Base-by-base conservation (phyloP, 2,113 vertebrate species). In the Hyaena hyaena region DNA sequence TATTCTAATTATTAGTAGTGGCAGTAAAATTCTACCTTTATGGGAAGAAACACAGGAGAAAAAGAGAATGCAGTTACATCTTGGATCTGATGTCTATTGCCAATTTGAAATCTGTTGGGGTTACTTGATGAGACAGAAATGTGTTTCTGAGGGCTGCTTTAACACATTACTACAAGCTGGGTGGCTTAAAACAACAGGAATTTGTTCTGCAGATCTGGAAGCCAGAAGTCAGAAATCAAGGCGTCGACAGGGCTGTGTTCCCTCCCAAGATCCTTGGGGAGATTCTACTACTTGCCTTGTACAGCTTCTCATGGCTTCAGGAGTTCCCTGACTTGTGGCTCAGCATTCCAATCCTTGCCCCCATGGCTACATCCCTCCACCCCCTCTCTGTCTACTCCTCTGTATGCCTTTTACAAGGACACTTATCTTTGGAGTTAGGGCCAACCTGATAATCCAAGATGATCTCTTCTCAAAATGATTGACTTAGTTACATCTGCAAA, bases 221-320 rank as follows among this genome's bases (percentile, higher is more conserved):
- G 9, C 19, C 43, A 71, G 33, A 87, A 58, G 15, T 39, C 50
- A 43, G n/a, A 77, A 69, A 15, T 17, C 4, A 53, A 43, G 4
- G 26, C 19, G 33, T 50, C 3, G 28, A 28, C 24, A 39, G 10
- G 31, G 17, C 7, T 0, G 1, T 0, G 0, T 6, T 93, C 28
- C 14, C 43, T 48, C 14, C 28, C 16, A 31, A 28, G 43, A 33
- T 50, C 45, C 39, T 28, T 7, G 12, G 14, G 19, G 74, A 73
- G 61, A n/a, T 43, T 61, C 69, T 50, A 16, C 10, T 23, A 8
- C 43, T 50, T 89, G 66, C 74, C 23, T 86, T 10, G 48, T 55
- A 14, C 7, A 19, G 48, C n/a, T 82, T 82, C 68, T 73, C 31
- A 0, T 63, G 63, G 79, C 35, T 84, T 24, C 3, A 48, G 61